These are phyloP conservation scores for Leucozona laternaria DNA, from an alignment of 2,888 invertebrate genomes.

Conservation along the genomic window DNA sequence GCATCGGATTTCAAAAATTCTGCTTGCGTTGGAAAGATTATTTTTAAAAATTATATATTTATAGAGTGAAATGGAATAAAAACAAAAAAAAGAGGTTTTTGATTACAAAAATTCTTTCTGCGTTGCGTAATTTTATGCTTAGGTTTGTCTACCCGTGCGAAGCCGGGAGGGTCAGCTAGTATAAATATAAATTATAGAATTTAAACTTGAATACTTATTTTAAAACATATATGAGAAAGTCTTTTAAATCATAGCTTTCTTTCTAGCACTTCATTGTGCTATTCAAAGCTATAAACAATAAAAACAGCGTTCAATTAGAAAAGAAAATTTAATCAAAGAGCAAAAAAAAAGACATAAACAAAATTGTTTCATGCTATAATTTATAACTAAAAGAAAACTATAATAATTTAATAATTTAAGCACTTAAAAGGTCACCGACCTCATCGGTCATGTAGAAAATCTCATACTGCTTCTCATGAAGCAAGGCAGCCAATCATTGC, in stretches of 20 bases:
- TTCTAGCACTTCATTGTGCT: neutral
- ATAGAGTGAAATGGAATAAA: too few relatives aligned
- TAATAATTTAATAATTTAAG: slow-evolving; percentile 20
- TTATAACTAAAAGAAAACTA: slow-evolving; percentile 6
- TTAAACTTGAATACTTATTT: neutral
- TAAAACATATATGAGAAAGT: neutral
- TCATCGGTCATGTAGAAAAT: slow-evolving; percentile 11
- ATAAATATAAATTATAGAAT: neutral
- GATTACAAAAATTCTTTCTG: too few relatives aligned
- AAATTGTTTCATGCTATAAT: neutral
- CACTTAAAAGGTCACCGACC: slow-evolving; percentile 10
- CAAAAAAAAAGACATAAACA: neutral
- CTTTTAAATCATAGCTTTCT: neutral
- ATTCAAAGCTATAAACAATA: neutral
- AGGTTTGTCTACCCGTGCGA: too few relatives aligned
- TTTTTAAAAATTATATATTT: too few relatives aligned
- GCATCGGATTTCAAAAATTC: too few relatives aligned
- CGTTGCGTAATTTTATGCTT: too few relatives aligned
- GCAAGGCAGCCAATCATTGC: slow-evolving; percentile 13
- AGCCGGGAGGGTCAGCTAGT: too few relatives aligned
- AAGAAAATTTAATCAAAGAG: neutral
- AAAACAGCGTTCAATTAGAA: neutral
- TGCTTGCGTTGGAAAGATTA: too few relatives aligned
- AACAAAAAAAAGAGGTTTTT: too few relatives aligned
- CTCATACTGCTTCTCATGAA: slow-evolving; percentile 12